These are phyloP conservation scores for Phthorimaea operculella DNA, from an alignment of 1,140 invertebrate genomes.

Conservation along the genomic window DNA sequence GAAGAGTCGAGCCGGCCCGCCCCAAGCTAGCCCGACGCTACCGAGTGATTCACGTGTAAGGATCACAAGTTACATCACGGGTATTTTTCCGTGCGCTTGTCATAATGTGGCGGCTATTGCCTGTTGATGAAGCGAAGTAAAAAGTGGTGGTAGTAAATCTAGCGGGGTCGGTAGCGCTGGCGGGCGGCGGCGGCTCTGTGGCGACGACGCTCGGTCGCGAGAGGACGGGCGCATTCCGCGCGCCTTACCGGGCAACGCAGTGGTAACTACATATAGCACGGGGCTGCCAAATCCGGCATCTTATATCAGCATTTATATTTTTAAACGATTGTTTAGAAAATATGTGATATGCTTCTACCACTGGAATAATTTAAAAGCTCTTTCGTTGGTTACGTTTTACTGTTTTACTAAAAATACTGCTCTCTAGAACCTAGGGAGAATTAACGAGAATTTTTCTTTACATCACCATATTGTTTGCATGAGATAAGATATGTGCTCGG, in stretches of 20 bases:
- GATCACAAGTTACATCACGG: neutral
- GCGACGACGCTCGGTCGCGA: neutral
- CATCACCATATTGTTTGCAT: too few species aligned
- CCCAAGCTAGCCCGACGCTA: conserved; percentile 4
- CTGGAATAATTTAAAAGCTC: too few species aligned
- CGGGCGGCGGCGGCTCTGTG: neutral
- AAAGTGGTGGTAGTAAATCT: neutral
- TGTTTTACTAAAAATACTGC: too few species aligned
- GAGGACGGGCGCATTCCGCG: neutral
- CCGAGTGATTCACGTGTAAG: conserved; percentile 13
- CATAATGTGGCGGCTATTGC: neutral
- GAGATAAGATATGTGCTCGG: too few species aligned
- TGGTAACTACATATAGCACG: too few species aligned
- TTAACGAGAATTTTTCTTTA: too few species aligned
- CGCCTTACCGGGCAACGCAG: neutral
- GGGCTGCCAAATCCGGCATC: too few species aligned
- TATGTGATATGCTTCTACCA: too few species aligned
- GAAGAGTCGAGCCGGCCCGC: conserved; percentile 20
- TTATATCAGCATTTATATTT: too few species aligned
- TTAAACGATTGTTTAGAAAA: too few species aligned
- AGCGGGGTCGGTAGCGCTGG: neutral
- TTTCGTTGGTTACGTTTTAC: too few species aligned
- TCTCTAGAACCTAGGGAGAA: too few species aligned
- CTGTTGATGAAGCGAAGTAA: neutral
- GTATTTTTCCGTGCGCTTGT: neutral